Evolutionary conservation across 2,888 invertebrate genomes (phyloP), one percentile per base, ranked within the genome.

Genomic region (Synergus umbraculus): DNA sequence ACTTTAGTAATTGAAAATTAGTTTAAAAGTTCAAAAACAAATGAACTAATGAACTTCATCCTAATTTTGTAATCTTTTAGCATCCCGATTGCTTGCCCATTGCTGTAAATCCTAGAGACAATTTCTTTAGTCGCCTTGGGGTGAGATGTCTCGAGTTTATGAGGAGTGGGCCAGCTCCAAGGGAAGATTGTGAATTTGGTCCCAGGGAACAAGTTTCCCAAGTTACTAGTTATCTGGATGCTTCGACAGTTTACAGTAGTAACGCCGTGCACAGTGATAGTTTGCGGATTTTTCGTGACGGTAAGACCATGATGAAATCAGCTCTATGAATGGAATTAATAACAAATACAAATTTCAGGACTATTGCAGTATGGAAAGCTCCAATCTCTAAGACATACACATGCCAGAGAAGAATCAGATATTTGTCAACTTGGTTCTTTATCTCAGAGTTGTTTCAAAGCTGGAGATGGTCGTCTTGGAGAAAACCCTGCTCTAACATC

Each of bases 51-150:
- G 37, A 37, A 37, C 37, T 37, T 37, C 0, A 37, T 37, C 7
- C 5, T 37, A 37, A 7, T 58, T 76, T 67, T 44, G 8, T 22
- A 41, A 41, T 69, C 15, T 54, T 79, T 79, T 41, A 96, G 94
- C 97, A 98, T 92, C 97, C 97, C 0, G 96, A 97, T 88, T 98
- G 97, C 91, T 92, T 97, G 85, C 97, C 97, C 0, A 97, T 98
- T 85, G 92, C 94, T 77, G 96, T 97, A 0, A 95, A 96, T 0
- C 89, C 93, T 0, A 94, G 94, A 41, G 97, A 97, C 91, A 94
- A 95, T 13, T 96, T 97, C 93, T 94, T 96, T 87, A 94, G 95
- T 0, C 94, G 94, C 0, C 93, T 95, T 41, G 96, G 96, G 0
- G 94, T 97, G 1, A 93, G 94, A 1, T 97, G 97, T 87, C 92